Percentiles rank a stretch among this genome's conserved stretches.
These are phyloP conservation scores for Centropristis striata DNA, from an alignment of 2,113 vertebrate genomes.

Conservation along the genomic window DNA sequence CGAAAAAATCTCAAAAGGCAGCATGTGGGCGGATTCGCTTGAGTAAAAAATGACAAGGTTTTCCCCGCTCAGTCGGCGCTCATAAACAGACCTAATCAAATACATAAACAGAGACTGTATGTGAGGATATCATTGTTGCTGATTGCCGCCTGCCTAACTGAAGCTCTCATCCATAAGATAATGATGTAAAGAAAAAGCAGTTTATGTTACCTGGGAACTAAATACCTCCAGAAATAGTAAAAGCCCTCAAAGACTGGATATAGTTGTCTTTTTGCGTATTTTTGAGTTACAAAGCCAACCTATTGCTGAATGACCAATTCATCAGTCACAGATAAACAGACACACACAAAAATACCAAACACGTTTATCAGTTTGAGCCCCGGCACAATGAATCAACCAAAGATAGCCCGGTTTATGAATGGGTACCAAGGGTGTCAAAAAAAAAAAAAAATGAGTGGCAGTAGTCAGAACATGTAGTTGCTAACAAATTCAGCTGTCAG, in stretches of 20 bases:
- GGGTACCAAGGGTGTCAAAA: neutral
- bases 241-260: neutral
- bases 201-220: neutral
- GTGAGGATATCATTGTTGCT: neutral
- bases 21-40: conserved; percentile 69
- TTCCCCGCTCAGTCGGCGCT: conserved; percentile 56
- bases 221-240: neutral
- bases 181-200: neutral
- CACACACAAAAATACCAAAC: neutral
- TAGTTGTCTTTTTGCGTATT: neutral
- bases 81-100: conserved; percentile 63
- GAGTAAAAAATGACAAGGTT: conserved; percentile 70
- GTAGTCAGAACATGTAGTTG: conserved; percentile 26
- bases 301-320: neutral
- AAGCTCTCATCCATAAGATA: conserved; percentile 5
- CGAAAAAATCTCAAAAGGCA: conserved; percentile 54
- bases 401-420: neutral
- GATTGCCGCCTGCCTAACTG: neutral
- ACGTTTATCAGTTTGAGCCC: neutral
- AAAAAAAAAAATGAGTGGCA: conserved; percentile 34
- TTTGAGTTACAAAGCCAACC: neutral
- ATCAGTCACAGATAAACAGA: neutral
- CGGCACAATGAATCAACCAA: neutral
- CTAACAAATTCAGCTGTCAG: conserved; percentile 29
- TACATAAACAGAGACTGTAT: conserved; percentile 37